phyloP scores from a whole-genome alignment of 2,888 invertebrate genomes.

The Rapana venosa region DNA sequence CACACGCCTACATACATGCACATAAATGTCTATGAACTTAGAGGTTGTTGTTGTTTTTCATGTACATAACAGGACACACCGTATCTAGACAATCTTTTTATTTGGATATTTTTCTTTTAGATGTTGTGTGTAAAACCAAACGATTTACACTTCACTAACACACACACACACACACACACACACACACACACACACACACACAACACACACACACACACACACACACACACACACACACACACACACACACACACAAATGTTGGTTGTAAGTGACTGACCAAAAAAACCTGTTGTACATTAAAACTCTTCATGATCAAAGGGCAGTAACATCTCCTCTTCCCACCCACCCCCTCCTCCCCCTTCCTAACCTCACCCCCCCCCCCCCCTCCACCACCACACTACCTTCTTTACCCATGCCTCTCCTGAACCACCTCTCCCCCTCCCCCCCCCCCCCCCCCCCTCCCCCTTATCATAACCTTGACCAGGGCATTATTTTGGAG shows the following conservation, averaged over 20 bases:
- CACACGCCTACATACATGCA: background rate
- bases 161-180: background rate
- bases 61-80: no score
- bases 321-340: background rate
- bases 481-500: no score
- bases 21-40: no score
- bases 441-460: background rate
- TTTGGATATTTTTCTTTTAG: no score
- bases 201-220: background rate
- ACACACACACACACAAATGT: background rate
- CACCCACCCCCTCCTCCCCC: background rate
- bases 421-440: background rate
- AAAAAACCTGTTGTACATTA: no score
- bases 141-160: background rate
- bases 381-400: background rate
- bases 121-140: no score
- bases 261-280: no score
- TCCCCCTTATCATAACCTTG: background rate
- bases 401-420: background rate
- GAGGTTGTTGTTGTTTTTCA: no score
- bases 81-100: no score
- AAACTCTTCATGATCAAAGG: no score
- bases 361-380: background rate
- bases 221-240: background rate
- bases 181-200: background rate